Conservation (phyloP, 2,113 vertebrate genomes). For the Seriola quinqueradiata region DNA sequence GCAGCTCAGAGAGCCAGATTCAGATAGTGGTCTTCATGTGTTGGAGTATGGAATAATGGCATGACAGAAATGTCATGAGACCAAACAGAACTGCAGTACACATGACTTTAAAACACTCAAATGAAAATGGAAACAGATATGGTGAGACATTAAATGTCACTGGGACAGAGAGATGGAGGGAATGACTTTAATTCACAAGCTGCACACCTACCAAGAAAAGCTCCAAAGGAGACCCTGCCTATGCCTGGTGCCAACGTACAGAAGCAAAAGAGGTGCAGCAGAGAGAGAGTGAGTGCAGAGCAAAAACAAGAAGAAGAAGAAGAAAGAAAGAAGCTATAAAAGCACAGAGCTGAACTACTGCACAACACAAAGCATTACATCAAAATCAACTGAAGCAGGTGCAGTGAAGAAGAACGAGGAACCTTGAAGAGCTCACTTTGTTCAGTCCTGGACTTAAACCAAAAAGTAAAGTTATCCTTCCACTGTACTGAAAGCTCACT, state of each 20-base stretch:
- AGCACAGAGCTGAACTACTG: constrained; percentile 34
- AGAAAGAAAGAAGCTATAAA: constrained; percentile 6
- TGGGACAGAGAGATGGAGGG: neutral
- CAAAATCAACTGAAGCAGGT: constrained; percentile 20
- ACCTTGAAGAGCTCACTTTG: neutral
- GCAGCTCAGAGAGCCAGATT: neutral
- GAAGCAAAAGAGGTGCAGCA: constrained; percentile 72
- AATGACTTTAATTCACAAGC: constrained; percentile 22
- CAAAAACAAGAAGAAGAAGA: constrained; percentile 26
- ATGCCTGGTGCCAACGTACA: constrained; percentile 84
- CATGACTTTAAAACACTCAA: neutral
- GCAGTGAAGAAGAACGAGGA: neutral
- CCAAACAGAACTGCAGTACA: neutral
- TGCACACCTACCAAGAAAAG: constrained; percentile 92
- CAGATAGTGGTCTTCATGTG: too few species aligned
- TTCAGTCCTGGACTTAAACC: neutral
- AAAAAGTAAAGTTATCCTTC: neutral
- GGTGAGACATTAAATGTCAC: neutral
- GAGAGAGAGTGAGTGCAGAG: constrained; percentile 67
- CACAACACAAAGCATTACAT: neutral
- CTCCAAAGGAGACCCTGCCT: constrained; percentile 93
- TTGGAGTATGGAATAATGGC: neutral
- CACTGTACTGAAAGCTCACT: neutral
- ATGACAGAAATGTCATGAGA: neutral
- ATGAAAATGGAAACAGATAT: neutral